phyloP scores from a whole-genome alignment of 2,888 invertebrate genomes.

The Drosophila trichaetosa region DNA sequence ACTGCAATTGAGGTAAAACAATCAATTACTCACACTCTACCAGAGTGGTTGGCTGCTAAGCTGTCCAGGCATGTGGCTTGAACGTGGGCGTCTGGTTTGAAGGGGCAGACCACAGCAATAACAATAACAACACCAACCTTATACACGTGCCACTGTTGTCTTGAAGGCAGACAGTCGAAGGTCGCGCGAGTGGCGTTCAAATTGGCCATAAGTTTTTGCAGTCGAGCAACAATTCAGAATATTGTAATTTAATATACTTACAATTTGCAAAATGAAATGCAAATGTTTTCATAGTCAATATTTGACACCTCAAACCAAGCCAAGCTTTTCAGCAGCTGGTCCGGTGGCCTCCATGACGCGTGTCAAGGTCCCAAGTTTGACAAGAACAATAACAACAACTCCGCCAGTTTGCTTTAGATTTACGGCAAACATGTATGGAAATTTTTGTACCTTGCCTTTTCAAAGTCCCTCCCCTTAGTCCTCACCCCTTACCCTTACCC shows the following conservation, averaged over 20 bases:
- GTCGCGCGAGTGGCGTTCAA: conserved; percentile 21
- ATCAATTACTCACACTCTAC: conserved; percentile 58
- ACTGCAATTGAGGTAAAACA: conserved; percentile 19
- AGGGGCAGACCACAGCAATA: conserved; percentile 10
- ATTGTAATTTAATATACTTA: conserved; percentile 56
- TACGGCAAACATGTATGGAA: conserved; percentile 30
- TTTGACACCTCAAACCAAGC: conserved; percentile 51
- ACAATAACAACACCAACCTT: conserved; percentile 10
- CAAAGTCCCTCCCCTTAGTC: background rate
- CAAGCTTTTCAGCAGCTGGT: background rate
- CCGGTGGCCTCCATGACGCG: conserved; percentile 13
- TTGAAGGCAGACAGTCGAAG: conserved; percentile 56
- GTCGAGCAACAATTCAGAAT: conserved; percentile 35
- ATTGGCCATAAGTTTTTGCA: conserved; percentile 7
- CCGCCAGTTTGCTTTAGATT: conserved; percentile 54
- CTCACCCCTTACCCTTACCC: background rate
- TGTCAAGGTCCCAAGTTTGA: conserved; percentile 39
- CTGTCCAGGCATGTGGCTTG: conserved; percentile 9
- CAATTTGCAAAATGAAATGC: conserved; percentile 52
- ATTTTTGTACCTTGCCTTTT: background rate
- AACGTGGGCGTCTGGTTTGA: conserved; percentile 16
- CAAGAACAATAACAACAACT: conserved; percentile 7
- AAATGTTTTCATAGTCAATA: conserved; percentile 65
- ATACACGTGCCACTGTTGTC: conserved; percentile 20
- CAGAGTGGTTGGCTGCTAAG: conserved; percentile 13